A percentile compares a stretch with the other conserved stretches of the same genome.
These are phyloP conservation scores for Drosophila fungiperda DNA, from an alignment of 2,888 invertebrate genomes.

Conservation along the genomic window DNA sequence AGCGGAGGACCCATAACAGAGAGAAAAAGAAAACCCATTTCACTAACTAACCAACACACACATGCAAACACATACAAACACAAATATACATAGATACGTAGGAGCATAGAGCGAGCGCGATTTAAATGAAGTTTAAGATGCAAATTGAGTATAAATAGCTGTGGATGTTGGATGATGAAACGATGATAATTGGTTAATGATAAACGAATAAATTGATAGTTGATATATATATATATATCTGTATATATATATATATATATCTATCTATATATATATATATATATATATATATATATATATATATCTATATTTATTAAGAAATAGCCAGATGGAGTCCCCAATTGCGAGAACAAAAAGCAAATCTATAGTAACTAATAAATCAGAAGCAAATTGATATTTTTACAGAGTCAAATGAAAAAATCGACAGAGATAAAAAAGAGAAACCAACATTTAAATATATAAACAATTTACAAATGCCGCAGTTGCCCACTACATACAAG, in stretches of 20 bases:
- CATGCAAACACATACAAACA: conserved; percentile 17
- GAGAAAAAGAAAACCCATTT: conserved; percentile 32
- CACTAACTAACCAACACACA: conserved; percentile 25
- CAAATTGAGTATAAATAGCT: conserved; percentile 34
- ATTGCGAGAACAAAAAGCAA: conserved; percentile 52
- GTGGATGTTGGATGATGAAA: conserved; percentile 21
- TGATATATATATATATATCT: conserved; percentile 5
- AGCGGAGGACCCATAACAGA: conserved; percentile 31
- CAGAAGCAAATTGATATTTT: conserved; percentile 72
- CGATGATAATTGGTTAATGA: conserved; percentile 23
- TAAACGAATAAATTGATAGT: conserved; percentile 10
- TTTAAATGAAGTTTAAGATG: conserved; percentile 28
- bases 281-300: background rate
- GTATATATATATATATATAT: background rate
- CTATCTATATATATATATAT: background rate
- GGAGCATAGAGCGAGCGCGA: conserved; percentile 47
- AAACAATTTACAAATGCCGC: conserved; percentile 78
- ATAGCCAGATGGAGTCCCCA: conserved; percentile 58
- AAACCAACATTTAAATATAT: conserved; percentile 72
- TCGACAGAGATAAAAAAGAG: conserved; percentile 17
- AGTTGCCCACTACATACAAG: conserved; percentile 76
- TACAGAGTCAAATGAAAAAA: conserved; percentile 68
- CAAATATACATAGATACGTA: conserved; percentile 28
- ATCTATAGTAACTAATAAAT: conserved; percentile 59
- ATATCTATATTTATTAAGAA: conserved; percentile 16